Base-by-base conservation (phyloP, 2,888 invertebrate genomes). In the Nomada ruficornis region DNA sequence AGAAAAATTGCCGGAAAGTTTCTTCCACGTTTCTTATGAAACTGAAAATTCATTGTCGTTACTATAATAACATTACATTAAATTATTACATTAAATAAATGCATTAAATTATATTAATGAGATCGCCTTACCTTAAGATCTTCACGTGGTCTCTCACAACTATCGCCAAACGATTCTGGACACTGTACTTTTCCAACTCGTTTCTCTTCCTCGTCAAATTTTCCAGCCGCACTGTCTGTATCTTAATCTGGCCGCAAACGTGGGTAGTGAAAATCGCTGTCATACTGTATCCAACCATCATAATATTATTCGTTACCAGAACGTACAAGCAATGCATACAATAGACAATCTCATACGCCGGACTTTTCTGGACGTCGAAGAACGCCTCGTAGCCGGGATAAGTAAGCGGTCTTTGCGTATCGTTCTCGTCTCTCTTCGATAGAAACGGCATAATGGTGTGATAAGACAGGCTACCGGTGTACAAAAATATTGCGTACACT, bases 1-100 rank as follows among this genome's bases (percentile, higher is more conserved):
- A 83, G 23, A 90, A 91, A 50, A 92, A 82, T 69, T 88, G 88
- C 18, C 87, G 88, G 50, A 92, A 69, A 15, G 90, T 44, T 88
- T 87, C 3, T 72, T 85, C 13, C 65, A 81, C 55, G 29, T 26
- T 52, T 9, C n/a, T n/a, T 1, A 57, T 59, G 60, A 86, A 85
- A 62, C 86, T 86, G 59, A 13, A 78, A 81, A 60, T 52, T 9
- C 18, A 52, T 2, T 23, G 15, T 60, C 20, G n/a, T 26, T 20
- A 1, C 15, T 67, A 5, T 20, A 54, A 44, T 29, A 50, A 44
- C 15, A 36, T 36, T 36, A 36, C 7, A 7, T 36, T 7, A 7
- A 36, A 36, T 5, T 7, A 36, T 36, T 36, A 36, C 7, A 36
- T 36, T 36, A 36, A 54, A 13, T 54, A n/a, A 54, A 20, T 54